Evolutionary conservation across 2,113 vertebrate species (phyloP).

Genomic region (Sinocyclocheilus maitianheensis): DNA sequence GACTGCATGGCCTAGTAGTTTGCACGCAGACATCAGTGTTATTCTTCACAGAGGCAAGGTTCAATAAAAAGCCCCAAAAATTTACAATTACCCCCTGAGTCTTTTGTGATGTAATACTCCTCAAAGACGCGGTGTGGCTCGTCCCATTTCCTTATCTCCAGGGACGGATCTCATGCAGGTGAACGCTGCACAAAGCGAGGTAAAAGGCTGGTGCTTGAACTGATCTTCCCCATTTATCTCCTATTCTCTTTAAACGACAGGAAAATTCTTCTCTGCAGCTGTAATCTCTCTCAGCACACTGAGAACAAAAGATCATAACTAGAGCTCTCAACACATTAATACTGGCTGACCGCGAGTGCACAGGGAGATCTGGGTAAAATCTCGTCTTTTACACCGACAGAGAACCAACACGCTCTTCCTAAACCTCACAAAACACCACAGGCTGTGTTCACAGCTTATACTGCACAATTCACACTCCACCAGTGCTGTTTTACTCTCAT

Average conservation of each 20-base stretch:
- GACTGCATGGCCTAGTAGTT: not conserved
- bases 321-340: not conserved
- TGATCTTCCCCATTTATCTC: slow-evolving; percentile 45
- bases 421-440: not conserved
- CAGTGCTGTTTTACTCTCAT: too few relatives aligned
- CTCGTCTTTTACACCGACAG: not conserved
- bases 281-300: not conserved
- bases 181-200: slow-evolving; percentile 14
- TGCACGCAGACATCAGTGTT: not conserved
- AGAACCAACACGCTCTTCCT: not conserved
- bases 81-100: not conserved
- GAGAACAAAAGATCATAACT: slow-evolving; percentile 6
- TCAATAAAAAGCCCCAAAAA: not conserved
- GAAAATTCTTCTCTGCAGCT: slow-evolving; percentile 20
- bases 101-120: not conserved
- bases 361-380: not conserved
- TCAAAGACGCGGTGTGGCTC: not conserved
- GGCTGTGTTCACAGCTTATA: not conserved
- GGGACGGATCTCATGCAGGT: slow-evolving; percentile 20
- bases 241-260: slow-evolving; percentile 40
- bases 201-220: not conserved
- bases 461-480: not conserved
- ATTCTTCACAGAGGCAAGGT: not conserved
- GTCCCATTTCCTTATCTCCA: slow-evolving; percentile 24
- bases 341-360: not conserved